These are phyloP conservation scores for Leptopilina drosophilae DNA, from an alignment of 2,888 invertebrate species.

Conservation along the genomic window DNA sequence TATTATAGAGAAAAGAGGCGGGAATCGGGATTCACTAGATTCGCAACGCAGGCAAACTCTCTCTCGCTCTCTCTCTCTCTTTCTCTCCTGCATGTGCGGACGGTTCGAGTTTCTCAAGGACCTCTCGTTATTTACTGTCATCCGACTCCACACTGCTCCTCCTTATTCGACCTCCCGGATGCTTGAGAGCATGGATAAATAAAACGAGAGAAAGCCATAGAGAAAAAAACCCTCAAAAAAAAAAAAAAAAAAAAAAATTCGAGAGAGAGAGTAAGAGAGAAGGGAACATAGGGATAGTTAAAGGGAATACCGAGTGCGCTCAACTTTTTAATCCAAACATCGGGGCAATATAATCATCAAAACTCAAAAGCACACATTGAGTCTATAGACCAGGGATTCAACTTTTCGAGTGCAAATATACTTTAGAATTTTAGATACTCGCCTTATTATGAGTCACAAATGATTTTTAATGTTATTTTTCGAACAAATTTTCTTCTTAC, in stretches of 20 bases:
- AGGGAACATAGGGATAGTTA: constrained; percentile 42
- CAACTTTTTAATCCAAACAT: constrained; percentile 27
- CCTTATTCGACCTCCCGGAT: constrained; percentile 53
- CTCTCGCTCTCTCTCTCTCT: not conserved
- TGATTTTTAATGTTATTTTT: too few species aligned
- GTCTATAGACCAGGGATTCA: not conserved
- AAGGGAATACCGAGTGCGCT: constrained; percentile 3
- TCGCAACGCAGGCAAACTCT: constrained; percentile 41
- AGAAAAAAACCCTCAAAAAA: constrained; percentile 38
- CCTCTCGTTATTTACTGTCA: constrained; percentile 70
- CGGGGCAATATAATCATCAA: constrained; percentile 3
- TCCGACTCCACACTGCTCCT: constrained; percentile 62
- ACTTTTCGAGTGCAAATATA: too few species aligned
- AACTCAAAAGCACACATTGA: not conserved
- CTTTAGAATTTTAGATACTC: too few species aligned
- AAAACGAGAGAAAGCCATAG: constrained; percentile 47
- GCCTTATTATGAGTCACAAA: too few species aligned
- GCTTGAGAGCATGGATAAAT: constrained; percentile 48
- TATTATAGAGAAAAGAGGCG: constrained; percentile 39
- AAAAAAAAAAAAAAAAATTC: too few species aligned
- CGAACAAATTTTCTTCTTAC: too few species aligned
- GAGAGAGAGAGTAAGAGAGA: constrained; percentile 39
- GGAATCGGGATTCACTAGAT: constrained; percentile 53
- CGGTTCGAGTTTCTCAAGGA: constrained; percentile 65
- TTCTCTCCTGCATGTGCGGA: constrained; percentile 22